Percentiles rank a stretch among this genome's conserved stretches.
These are phyloP conservation scores for Drosophila jambulina DNA, from an alignment of 1,140 invertebrate species.

Conservation along the genomic window DNA sequence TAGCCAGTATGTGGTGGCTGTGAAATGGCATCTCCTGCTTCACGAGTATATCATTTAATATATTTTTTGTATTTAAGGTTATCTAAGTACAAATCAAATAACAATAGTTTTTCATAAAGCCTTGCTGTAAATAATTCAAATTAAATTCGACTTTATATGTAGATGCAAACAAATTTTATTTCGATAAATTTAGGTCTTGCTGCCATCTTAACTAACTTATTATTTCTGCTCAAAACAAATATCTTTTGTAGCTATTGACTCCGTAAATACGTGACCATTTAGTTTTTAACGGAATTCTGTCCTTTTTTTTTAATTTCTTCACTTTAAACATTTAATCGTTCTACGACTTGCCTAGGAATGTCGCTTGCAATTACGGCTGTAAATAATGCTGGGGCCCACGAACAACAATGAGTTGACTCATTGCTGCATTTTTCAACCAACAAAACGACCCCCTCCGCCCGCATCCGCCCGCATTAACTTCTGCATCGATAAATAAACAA, in stretches of 20 bases:
- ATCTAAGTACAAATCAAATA: too few species aligned
- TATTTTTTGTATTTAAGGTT: too few species aligned
- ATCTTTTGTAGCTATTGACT: not conserved
- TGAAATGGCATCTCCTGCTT: conserved; percentile 32
- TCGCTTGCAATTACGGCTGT: conserved; percentile 25
- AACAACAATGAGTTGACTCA: conserved; percentile 41
- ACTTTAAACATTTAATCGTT: not conserved
- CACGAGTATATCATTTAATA: too few species aligned
- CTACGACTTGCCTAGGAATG: not conserved
- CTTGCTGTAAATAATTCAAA: too few species aligned
- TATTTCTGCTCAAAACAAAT: too few species aligned
- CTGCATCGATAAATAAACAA: conserved; percentile 83
- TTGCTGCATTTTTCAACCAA: conserved; percentile 39
- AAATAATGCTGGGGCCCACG: conserved; percentile 16
- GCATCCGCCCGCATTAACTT: conserved; percentile 59
- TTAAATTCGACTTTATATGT: too few species aligned
- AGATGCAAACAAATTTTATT: too few species aligned
- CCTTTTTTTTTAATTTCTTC: not conserved
- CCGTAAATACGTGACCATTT: too few species aligned
- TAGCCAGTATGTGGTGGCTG: conserved; percentile 42
- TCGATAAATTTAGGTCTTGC: too few species aligned
- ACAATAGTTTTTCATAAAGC: too few species aligned
- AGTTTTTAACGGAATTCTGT: not conserved
- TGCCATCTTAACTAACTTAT: too few species aligned
- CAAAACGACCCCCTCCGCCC: conserved; percentile 1